A percentile compares a stretch with the other conserved stretches of the same genome.
phyloP scores from a whole-genome alignment of 1,140 invertebrate species.

The Bicyclus anynana region DNA sequence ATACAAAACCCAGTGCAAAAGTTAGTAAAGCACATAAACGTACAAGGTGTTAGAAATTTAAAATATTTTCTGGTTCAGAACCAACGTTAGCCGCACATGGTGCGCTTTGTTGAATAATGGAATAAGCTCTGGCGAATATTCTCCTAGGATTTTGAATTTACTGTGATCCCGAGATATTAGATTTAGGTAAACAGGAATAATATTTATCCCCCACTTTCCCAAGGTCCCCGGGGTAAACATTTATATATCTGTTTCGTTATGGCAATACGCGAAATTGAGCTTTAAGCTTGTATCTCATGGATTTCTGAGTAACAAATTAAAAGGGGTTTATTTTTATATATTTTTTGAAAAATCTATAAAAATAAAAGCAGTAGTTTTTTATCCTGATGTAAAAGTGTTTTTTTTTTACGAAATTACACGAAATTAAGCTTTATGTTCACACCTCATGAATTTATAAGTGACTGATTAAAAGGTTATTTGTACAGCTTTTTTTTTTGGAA shows the following conservation, averaged over 20 bases:
- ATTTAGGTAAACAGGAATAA: constrained; percentile 24
- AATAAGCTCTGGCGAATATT: constrained; percentile 32
- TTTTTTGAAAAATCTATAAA: too few relatives aligned
- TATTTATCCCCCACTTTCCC: constrained; percentile 13
- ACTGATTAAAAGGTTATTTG: too few relatives aligned
- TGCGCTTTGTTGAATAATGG: constrained; percentile 35
- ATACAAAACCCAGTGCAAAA: too few relatives aligned
- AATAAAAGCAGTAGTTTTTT: too few relatives aligned
- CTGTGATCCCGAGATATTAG: constrained; percentile 24
- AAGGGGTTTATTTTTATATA: too few relatives aligned
- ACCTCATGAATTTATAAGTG: too few relatives aligned
- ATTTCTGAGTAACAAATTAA: too few relatives aligned
- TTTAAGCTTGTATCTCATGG: background rate
- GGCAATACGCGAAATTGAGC: background rate
- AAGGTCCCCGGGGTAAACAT: background rate
- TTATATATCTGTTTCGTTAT: background rate
- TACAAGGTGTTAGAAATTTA: constrained; percentile 28
- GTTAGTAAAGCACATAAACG: background rate
- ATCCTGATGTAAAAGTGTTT: too few relatives aligned
- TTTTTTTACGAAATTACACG: too few relatives aligned
- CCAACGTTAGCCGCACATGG: constrained; percentile 30
- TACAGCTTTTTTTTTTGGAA: too few relatives aligned
- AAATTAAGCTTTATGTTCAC: too few relatives aligned
- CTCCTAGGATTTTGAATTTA: constrained; percentile 32
- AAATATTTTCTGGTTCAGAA: constrained; percentile 33